These are phyloP conservation scores for Cryptophagus acutangulus DNA, from an alignment of 2,888 invertebrate genomes.

Conservation along the genomic window DNA sequence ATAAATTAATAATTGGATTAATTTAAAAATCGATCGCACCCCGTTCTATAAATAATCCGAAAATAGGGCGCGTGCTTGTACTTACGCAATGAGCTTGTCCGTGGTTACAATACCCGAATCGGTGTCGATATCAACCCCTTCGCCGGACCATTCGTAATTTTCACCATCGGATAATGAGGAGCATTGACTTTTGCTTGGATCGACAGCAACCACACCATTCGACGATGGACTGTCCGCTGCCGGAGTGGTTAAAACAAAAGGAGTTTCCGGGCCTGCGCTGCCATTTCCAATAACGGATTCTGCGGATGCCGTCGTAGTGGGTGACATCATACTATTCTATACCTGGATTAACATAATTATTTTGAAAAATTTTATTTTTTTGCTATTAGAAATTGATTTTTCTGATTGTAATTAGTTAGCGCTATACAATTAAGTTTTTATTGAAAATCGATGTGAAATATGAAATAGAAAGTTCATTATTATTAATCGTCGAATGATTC, in stretches of 20 bases:
- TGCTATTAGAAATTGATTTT: not conserved
- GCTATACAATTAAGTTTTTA: not conserved
- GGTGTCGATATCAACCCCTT: constrained; percentile 51
- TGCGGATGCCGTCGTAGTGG: constrained; percentile 18
- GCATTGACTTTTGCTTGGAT: constrained; percentile 47
- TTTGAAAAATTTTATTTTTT: not conserved
- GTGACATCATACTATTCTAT: constrained; percentile 22
- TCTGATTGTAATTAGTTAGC: not conserved
- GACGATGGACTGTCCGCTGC: constrained; percentile 2
- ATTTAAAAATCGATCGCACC: not conserved
- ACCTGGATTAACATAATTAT: too few relatives aligned
- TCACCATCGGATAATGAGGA: constrained; percentile 69
- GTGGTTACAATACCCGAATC: constrained; percentile 3
- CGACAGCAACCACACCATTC: not conserved
- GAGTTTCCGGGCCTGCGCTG: not conserved
- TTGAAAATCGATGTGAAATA: constrained; percentile 3
- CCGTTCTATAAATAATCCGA: not conserved
- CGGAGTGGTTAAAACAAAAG: not conserved
- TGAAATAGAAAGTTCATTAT: constrained; percentile 1
- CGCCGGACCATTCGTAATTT: constrained; percentile 76
- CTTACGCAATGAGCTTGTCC: too few relatives aligned
- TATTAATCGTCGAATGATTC: not conserved
- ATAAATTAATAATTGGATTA: constrained; percentile 17
- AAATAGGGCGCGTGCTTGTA: not conserved
- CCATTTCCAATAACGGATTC: constrained; percentile 19